Percentiles rank a stretch among this genome's conserved stretches.
Conservation (phyloP, 2,113 vertebrate species). For the Leuciscus idus region DNA sequence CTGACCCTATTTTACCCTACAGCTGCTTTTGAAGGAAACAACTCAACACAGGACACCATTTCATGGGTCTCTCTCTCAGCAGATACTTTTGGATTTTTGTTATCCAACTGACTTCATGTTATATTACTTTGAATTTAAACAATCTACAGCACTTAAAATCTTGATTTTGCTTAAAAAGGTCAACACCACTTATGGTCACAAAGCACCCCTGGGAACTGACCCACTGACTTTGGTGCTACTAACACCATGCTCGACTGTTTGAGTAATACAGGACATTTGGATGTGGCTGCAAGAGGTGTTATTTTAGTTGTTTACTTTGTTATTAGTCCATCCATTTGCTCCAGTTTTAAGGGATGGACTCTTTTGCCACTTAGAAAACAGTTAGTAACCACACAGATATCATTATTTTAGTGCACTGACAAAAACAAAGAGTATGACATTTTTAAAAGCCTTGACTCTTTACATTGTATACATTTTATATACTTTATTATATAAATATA, state of each 20-base stretch:
- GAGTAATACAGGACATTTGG: not conserved
- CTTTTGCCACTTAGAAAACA: not conserved
- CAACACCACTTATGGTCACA: not conserved
- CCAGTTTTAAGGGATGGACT: not conserved
- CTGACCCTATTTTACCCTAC: conserved; percentile 31
- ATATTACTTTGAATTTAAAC: not conserved
- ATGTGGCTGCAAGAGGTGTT: not conserved
- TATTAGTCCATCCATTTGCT: not conserved
- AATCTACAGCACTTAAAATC: not conserved
- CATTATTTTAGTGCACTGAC: not conserved
- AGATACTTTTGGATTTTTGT: not conserved
- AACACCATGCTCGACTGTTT: not conserved
- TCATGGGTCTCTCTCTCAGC: not conserved
- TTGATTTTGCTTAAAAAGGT: not conserved
- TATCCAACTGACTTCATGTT: not conserved
- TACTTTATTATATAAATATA: no score
- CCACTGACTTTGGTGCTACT: not conserved
- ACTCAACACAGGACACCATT: conserved; percentile 17
- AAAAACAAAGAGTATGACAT: not conserved
- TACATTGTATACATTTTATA: no score
- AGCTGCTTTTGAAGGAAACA: not conserved
- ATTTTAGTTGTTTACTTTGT: not conserved
- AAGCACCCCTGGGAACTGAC: not conserved
- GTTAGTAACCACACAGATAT: not conserved
- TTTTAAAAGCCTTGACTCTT: no score